These are phyloP conservation scores for Anoura caudifer DNA, from an alignment of 2,113 vertebrate species.

Conservation along the genomic window DNA sequence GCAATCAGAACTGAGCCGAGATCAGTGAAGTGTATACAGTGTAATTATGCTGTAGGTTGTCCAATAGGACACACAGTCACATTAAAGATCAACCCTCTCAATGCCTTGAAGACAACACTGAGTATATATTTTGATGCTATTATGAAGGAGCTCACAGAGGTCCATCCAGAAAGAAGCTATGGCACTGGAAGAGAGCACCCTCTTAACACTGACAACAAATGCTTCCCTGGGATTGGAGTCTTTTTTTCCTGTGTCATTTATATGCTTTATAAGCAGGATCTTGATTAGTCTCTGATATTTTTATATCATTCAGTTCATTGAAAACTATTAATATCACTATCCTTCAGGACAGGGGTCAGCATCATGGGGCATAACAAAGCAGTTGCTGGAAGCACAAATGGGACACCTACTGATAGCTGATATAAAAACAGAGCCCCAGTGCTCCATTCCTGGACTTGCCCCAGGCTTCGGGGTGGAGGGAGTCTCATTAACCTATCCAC, in stretches of 20 bases:
- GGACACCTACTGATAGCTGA: neutral
- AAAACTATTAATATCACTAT: neutral
- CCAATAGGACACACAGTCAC: neutral
- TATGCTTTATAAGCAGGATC: neutral
- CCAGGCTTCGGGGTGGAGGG: neutral
- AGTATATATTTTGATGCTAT: neutral
- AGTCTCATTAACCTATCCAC: neutral
- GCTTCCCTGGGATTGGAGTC: neutral
- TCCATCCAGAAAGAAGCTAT: neutral
- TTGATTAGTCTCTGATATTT: neutral
- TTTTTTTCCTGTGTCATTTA: neutral
- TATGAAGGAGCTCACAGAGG: neutral
- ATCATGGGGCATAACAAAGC: neutral
- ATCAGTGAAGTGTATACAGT: neutral
- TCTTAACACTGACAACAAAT: neutral
- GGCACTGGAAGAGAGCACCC: neutral
- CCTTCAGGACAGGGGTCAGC: neutral
- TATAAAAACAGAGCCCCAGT: neutral
- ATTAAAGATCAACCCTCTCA: neutral
- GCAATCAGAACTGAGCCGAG: neutral
- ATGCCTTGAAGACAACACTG: neutral
- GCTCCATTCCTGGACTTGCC: neutral
- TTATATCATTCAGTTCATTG: neutral
- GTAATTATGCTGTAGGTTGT: neutral
- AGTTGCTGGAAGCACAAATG: neutral